Base-by-base conservation (phyloP, 2,888 invertebrate species). In the Melanotus villosus region DNA sequence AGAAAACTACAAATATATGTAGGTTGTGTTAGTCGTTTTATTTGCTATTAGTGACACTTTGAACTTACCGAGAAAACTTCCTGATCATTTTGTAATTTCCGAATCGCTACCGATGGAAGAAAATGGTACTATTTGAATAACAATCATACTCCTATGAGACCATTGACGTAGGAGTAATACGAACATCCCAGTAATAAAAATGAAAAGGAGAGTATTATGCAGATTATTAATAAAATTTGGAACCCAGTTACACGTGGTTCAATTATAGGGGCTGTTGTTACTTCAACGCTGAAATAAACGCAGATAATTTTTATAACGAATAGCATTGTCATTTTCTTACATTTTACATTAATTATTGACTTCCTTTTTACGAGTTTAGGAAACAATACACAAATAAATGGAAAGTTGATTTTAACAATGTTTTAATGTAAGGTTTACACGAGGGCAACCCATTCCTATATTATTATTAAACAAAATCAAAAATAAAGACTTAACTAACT, bases 141-240 rank as follows among this genome's bases (percentile, higher is more conserved):
- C 90, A 0, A 93, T 92, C 69, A 96, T 88, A 16, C 94, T 92
- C 23, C 96, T 87, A 75, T n/a, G n/a, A n/a, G n/a, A n/a, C n/a
- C n/a, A n/a, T n/a, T 93, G 90, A 74, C 95, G 90, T 72, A 97
- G 87, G 77, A 96, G 79, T 96, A 92, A 84, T 96, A 97, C 0
- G 96, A 96, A 41, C 95, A 95, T 47, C 96, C 96, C 19, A 96
- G 87, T 1, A 97, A 88, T 18, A 97, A 86, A 50, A 97, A 86
- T 0, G 96, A 95, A 43, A 97, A 88, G 87, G 97, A 97, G 77
- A 97, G 88, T 64, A 97, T 93, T 50, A 95, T 95, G 84, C 97
- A 97, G 81, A 97, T 95, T 76, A 97, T 95, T 82, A 97, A 88
- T 68, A 97, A 87, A 73, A 97, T 94, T 83, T 96, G 96, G 69